Base-by-base conservation (phyloP, 2,797 vertebrate genomes). In the Silurus aristotelis region DNA sequence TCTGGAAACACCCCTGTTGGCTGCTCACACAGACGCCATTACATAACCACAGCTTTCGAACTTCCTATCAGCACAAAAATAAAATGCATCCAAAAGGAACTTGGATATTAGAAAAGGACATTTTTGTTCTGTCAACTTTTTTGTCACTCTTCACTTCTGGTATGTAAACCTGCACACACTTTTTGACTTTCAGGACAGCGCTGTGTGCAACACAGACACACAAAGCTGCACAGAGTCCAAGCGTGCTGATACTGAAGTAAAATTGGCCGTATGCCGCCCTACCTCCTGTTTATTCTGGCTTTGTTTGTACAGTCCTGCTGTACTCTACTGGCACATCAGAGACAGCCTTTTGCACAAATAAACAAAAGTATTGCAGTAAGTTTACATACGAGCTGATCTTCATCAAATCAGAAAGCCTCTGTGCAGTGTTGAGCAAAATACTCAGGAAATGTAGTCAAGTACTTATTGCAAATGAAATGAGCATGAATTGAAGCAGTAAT, bases 1-100 rank as follows among this genome's bases (percentile, higher is more conserved):
- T 82, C 92, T 94, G 93, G 94, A 94, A 92, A 95, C 94, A 93
- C 93, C 92, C 92, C 89, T 93, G 92, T 91, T 95, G 94, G 94
- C 93, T 91, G 80, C 71, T 73, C 71, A 83, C 89, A 89, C 90
- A 87, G 90, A 93, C 90, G 91, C 89, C 88, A 90, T 94, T 95
- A 85, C 93, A 91, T 92, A 95, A 93, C 83, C 77, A 43, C 72
- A 80, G 61, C 68, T 79, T 38, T 90, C 84, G 89, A 82, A 46
- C 90, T 89, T 93, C 91, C 90, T 92, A 89, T 87, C 87, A 87
- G 88, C 86, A 87, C 20, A 77, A 87, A 93, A 92, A 92, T 91
- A 55, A 89, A 91, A 20, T 22, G 60, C 60, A 48, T 63, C 60
- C 43, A 25, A 79, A 19, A 56, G 58, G 73, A 60, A 52, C 58